These are phyloP conservation scores for Xylota segnis DNA, from an alignment of 2,888 invertebrate species.

Conservation along the genomic window DNA sequence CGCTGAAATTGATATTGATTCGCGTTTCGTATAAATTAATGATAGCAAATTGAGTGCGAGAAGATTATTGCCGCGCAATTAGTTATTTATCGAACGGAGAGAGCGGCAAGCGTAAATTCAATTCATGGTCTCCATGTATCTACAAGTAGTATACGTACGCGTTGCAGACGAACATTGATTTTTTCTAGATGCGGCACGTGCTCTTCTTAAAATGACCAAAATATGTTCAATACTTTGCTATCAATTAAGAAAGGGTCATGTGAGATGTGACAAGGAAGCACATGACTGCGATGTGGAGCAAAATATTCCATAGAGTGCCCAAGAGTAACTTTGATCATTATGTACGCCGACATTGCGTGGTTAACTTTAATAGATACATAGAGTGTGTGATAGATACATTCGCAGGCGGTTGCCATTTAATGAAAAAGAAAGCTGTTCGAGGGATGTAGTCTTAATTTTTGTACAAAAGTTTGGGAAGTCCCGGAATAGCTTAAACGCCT, in stretches of 20 bases:
- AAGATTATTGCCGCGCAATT: conserved; percentile 28
- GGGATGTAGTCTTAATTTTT: no score
- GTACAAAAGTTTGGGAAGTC: no score
- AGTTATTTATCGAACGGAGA: not conserved
- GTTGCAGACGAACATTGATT: not conserved
- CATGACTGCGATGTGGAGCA: not conserved
- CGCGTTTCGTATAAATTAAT: conserved; percentile 19
- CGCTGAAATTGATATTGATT: conserved; percentile 32
- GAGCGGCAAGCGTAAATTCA: not conserved
- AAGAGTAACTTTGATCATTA: conserved; percentile 17
- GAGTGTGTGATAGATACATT: not conserved
- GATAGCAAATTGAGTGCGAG: conserved; percentile 11
- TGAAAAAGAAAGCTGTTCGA: not conserved
- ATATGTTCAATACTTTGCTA: not conserved
- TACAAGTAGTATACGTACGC: not conserved
- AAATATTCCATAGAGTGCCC: conserved; percentile 1
- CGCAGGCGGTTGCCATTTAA: not conserved
- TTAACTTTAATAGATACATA: conserved; percentile 14
- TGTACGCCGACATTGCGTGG: conserved; percentile 23
- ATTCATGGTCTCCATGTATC: not conserved
- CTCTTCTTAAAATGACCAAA: not conserved
- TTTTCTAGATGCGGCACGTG: conserved; percentile 11
- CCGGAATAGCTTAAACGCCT: no score
- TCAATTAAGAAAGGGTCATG: conserved; percentile 24
- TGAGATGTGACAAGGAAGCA: conserved; percentile 16